Base-by-base conservation (phyloP, 2,797 vertebrate species). In the Hoplostethus mediterraneus region DNA sequence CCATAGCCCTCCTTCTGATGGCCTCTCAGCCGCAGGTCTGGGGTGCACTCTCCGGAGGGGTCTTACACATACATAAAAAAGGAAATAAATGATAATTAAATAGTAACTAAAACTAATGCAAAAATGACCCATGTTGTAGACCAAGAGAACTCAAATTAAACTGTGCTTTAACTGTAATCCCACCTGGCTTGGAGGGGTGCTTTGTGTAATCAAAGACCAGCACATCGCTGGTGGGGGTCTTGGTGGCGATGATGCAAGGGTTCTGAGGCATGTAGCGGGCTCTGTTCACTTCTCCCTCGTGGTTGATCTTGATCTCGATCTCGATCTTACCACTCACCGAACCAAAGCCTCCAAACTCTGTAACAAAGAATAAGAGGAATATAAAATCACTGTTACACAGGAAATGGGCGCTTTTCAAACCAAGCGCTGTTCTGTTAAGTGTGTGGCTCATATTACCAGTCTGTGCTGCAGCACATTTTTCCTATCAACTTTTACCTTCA, bases 261-360 rank as follows among this genome's bases (percentile, higher is more conserved):
- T 99, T 99, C 93, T 99, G 98, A 3, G 97, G 98, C 98, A 99
- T 99, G 87, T 99, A 98, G 21, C 97, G 97, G 0, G 98, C 98
- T 86, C 98, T 89, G 92, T 99, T 99, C 79, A 99, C 98, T 88
- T 99, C 98, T 67, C 98, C 98, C 90, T 99, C 98, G 0, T 99
- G 98, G 87, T 99, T 99, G 64, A 99, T 99, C 92, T 99, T 99
- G 85, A 99, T 99, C 83, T 99, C 98, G 66, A 99, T 99, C 76
- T 99, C 98, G 68, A 98, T 99, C 85, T 99, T 99, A 0, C 97
- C 97, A 83, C 98, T 99, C 1, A 99, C 98, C 5, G 98, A 99
- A 11, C 98, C 98, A 92, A 99, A 99, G 55, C 98, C 98, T 86
- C 97, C 98, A 91, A 99, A 99, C 77, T 99, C 98, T 99, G 84